phyloP scores from a whole-genome alignment of 2,113 vertebrate species.

The Alouatta palliata region DNA sequence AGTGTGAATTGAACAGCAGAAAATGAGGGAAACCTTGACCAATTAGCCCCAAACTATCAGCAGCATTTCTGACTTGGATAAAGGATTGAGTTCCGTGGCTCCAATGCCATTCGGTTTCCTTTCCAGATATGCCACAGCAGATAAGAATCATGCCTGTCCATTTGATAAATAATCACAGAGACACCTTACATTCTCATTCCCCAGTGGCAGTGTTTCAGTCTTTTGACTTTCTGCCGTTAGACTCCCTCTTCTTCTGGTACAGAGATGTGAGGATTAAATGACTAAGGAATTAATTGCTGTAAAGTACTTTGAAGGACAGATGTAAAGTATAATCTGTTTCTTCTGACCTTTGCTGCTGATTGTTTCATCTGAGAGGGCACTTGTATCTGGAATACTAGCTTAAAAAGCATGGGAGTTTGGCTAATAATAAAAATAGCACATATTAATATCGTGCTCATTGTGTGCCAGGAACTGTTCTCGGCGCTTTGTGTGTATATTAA shows the following conservation, averaged over 20 bases:
- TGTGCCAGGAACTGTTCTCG: background rate
- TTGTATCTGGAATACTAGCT: background rate
- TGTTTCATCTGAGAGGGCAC: background rate
- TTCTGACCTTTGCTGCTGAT: background rate
- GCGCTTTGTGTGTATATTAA: fast-evolving
- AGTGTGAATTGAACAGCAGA: background rate
- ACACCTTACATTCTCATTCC: background rate
- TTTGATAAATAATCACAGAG: background rate
- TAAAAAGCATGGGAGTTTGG: background rate
- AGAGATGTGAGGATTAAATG: background rate
- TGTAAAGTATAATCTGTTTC: background rate
- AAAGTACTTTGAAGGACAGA: background rate
- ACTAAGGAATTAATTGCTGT: background rate
- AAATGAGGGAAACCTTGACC: background rate
- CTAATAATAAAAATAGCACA: background rate
- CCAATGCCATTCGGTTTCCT: background rate
- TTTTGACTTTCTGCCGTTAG: background rate
- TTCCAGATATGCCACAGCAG: background rate
- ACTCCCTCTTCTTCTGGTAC: background rate
- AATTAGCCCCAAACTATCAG: background rate
- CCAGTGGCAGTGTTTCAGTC: background rate
- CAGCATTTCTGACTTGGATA: conserved; percentile 3
- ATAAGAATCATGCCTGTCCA: background rate
- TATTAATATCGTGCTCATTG: background rate
- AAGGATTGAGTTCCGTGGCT: background rate